These are phyloP conservation scores for Eupleurogrammus muticus DNA, from an alignment of 2,797 vertebrate genomes.

Conservation along the genomic window DNA sequence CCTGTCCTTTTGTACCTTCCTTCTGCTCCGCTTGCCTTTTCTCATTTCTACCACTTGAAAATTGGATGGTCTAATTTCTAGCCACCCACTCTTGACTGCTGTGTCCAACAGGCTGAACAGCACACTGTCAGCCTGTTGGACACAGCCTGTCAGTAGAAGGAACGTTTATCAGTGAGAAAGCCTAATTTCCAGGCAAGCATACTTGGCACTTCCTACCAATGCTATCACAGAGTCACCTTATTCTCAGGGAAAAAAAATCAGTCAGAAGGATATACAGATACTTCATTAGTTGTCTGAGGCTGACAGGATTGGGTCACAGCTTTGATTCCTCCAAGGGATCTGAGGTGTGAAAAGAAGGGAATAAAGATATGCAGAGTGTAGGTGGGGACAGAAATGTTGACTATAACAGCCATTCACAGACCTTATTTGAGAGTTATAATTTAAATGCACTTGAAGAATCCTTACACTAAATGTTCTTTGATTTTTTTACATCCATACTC, in stretches of 20 bases:
- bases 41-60: conserved; percentile 58
- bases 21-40: conserved; percentile 42
- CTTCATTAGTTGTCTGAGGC: conserved; percentile 33
- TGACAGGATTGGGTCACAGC: not conserved
- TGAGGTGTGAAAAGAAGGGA: not conserved
- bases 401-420: not conserved
- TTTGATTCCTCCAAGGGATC: conserved; percentile 7
- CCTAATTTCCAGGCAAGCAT: conserved; percentile 46
- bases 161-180: conserved; percentile 53
- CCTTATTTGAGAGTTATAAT: not conserved
- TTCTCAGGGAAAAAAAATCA: conserved; percentile 26
- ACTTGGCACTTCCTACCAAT: conserved; percentile 24
- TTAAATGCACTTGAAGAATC: not conserved
- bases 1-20: conserved; percentile 40
- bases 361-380: not conserved
- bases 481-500: too few species aligned
- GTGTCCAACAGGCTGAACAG: conserved; percentile 69
- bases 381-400: not conserved
- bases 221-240: conserved; percentile 27
- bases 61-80: conserved; percentile 65
- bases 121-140: conserved; percentile 69
- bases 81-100: conserved; percentile 65
- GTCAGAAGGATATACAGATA: conserved; percentile 7
- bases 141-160: conserved; percentile 65
- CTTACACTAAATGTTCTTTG: too few species aligned